Evolutionary conservation across 1,140 invertebrate species (phyloP).

Genomic region (Pectinophora gossypiella): DNA sequence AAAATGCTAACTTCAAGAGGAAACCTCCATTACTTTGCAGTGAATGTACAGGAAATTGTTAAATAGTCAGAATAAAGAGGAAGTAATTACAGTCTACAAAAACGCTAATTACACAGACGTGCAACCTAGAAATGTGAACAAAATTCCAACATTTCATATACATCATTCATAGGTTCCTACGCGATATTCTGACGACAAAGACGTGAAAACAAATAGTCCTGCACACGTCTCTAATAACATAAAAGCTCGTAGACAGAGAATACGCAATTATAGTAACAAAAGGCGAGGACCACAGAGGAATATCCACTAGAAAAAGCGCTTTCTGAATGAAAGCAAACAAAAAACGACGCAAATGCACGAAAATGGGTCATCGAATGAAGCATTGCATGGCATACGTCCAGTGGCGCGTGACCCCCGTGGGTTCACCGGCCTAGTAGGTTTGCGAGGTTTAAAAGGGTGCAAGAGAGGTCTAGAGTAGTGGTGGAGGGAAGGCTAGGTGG

Average conservation of each 20-base stretch:
- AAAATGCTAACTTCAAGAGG: too few species aligned
- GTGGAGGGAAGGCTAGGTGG: constrained; percentile 15
- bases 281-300: constrained; percentile 17
- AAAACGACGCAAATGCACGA: constrained; percentile 39
- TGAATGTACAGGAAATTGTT: background rate
- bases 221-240: constrained; percentile 12
- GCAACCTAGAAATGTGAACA: too few species aligned
- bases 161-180: too few species aligned
- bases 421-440: constrained; percentile 1
- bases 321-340: constrained; percentile 42
- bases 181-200: too few species aligned
- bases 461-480: constrained; percentile 22
- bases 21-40: background rate
- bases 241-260: constrained; percentile 20
- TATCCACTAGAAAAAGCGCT: constrained; percentile 36
- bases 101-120: too few species aligned
- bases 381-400: constrained; percentile 33
- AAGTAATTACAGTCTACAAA: too few species aligned
- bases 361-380: constrained; percentile 60
- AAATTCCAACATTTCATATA: too few species aligned
- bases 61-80: too few species aligned
- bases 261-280: constrained; percentile 52
- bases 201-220: constrained; percentile 7
- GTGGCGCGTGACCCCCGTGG: constrained; percentile 24
- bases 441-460: constrained; percentile 9